Percentiles rank a stretch among this genome's conserved stretches.
phyloP scores from a whole-genome alignment of 2,113 vertebrate genomes.

The Bos indicus region DNA sequence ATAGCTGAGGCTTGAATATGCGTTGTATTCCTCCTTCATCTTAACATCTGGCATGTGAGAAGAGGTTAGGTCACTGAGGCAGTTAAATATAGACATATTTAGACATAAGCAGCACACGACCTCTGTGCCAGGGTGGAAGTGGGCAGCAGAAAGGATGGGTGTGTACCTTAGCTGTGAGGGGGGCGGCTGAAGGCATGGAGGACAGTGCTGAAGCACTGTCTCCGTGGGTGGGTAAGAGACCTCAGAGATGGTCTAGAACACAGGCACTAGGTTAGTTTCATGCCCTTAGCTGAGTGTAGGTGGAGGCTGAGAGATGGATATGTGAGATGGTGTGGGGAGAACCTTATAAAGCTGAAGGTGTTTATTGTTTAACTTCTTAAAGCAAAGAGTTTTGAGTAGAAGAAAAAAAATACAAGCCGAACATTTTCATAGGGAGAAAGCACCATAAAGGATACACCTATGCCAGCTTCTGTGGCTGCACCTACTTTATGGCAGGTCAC shows the following conservation, averaged over 20 bases:
- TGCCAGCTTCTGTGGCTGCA: not conserved
- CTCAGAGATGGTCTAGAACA: slow-evolving; percentile 53
- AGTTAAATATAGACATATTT: slow-evolving; percentile 76
- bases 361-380: slow-evolving; percentile 17
- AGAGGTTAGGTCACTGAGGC: slow-evolving; percentile 63
- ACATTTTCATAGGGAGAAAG: slow-evolving; percentile 47
- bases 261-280: slow-evolving; percentile 65
- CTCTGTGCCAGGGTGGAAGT: slow-evolving; percentile 64
- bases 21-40: slow-evolving; percentile 50
- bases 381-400: slow-evolving; percentile 26
- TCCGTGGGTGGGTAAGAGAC: slow-evolving; percentile 49
- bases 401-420: not conserved
- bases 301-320: not conserved
- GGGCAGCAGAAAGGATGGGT: slow-evolving; percentile 43
- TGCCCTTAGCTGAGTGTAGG: slow-evolving; percentile 35
- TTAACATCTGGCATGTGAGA: slow-evolving; percentile 62
- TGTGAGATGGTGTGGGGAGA: not conserved
- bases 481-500: not conserved
- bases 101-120: slow-evolving; percentile 24
- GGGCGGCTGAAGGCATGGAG: slow-evolving; percentile 69
- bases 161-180: slow-evolving; percentile 33
- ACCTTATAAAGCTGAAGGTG: slow-evolving; percentile 29
- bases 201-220: slow-evolving; percentile 40
- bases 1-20: slow-evolving; percentile 61
- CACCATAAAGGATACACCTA: slow-evolving; percentile 56